Base-by-base conservation (phyloP, 2,888 invertebrate genomes). In the Microctonus brassicae region DNA sequence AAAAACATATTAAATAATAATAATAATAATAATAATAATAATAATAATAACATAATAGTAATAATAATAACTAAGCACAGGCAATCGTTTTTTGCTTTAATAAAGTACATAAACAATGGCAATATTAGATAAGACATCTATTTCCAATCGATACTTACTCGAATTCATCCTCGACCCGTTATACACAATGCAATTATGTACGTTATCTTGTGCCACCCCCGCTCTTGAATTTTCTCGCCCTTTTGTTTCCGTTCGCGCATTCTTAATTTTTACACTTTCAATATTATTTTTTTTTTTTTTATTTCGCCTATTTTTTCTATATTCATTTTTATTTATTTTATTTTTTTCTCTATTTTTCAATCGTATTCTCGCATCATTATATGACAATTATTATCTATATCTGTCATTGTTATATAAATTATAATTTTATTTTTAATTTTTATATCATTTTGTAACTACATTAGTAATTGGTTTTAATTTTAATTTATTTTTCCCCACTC, bases 141-240 rank as follows among this genome's bases (percentile, higher is more conserved):
- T 68, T 70, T 67, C 70, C 71, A 73, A 76, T 78, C 73, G 73
- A 75, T 77, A 78, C 78, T 78, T 78, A 78, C 78, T 75, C 73
- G 53, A 68, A 75, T 39, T 73, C 55, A 73, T 73, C 71, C 67
- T 62, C 70, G 75, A 68, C 69, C 72, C 74, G 60, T 71, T 73
- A 73, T 65, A 70, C 66, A 66, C 74, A 72, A 70, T 72, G 74
- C 42, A 68, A 74, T 70, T 69, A 76, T 69, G 72, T 74, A 74
- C 72, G 69, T 61, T 29, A 73, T 73, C 64, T 69, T 69, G 63
- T 72, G 47, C 17, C 1, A 17, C 17, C 42, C 11, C 39, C 39
- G 58, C 11, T 73, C 63, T 55, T 68, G 69, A 47, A 47, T 29
- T 67, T 58, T 55, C 34, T 13, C 36, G 52, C 53, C 33, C 29